Evolutionary conservation across 1,140 invertebrate species (phyloP).

Genomic region (Geopemphigus sp.): DNA sequence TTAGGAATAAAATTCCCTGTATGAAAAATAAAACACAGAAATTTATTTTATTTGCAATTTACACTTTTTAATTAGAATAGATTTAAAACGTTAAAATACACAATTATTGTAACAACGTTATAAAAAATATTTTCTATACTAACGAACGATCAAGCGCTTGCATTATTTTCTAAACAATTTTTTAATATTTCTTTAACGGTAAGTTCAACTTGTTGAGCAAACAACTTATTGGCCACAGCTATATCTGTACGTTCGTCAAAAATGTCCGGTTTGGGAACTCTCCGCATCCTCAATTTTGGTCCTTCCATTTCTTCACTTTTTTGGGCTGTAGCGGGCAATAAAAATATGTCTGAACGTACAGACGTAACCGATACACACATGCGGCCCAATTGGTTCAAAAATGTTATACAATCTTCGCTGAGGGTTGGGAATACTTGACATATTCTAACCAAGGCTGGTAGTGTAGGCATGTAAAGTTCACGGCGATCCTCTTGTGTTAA

Average conservation of each 20-base stretch:
- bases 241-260: slow-evolving; percentile 41
- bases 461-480: slow-evolving; percentile 76
- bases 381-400: slow-evolving; percentile 81
- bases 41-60: no score
- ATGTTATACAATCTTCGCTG: slow-evolving; percentile 80
- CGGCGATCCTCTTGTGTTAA: slow-evolving; percentile 42
- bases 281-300: slow-evolving; percentile 28
- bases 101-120: no score
- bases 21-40: no score
- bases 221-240: slow-evolving; percentile 40
- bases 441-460: slow-evolving; percentile 82
- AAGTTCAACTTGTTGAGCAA: slow-evolving; percentile 38
- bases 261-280: slow-evolving; percentile 42
- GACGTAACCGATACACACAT: slow-evolving; percentile 82
- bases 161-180: slow-evolving; percentile 41
- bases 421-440: slow-evolving; percentile 90
- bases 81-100: no score
- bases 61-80: no score
- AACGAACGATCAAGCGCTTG: slow-evolving; percentile 1
- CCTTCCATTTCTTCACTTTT: slow-evolving; percentile 22
- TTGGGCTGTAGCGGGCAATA: slow-evolving; percentile 24
- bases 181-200: slow-evolving; percentile 41
- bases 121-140: no score
- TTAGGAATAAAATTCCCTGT: no score
- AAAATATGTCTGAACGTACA: slow-evolving; percentile 59